Percentiles rank a stretch among this genome's conserved stretches.
phyloP scores from a whole-genome alignment of 2,797 vertebrate species.

The Gobio occitaniae region DNA sequence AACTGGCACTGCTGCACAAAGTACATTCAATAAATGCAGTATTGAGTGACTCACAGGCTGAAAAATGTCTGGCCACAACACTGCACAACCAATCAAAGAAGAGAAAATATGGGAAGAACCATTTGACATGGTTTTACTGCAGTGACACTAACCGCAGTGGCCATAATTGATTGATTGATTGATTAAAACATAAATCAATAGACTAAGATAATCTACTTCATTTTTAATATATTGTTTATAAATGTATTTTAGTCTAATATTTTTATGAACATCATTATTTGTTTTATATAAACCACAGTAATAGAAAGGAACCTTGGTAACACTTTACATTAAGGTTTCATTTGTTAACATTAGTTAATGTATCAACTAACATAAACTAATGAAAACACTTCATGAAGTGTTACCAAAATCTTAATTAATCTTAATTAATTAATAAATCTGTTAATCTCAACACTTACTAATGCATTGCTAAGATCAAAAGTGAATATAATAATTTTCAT shows the following conservation, averaged over 20 bases:
- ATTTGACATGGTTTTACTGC: not conserved
- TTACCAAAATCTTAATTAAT: not conserved
- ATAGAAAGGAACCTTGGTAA: not conserved
- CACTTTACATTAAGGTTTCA: not conserved
- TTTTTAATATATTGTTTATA: not conserved
- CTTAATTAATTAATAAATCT: too few species aligned
- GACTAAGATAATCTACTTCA: not conserved
- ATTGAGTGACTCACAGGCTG: not conserved
- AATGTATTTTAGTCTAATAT: not conserved
- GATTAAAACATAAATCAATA: not conserved
- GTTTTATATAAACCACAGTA: not conserved
- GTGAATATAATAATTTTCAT: not conserved
- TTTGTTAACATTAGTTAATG: not conserved
- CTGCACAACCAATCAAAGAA: not conserved
- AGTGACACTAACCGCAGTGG: not conserved
- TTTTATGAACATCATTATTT: not conserved
- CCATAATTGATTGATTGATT: not conserved
- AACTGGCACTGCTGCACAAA: too few species aligned
- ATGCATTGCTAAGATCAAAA: not conserved
- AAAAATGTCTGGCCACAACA: not conserved
- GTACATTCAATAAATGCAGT: not conserved
- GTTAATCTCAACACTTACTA: not conserved
- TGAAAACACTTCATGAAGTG: too few species aligned
- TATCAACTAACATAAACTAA: too few species aligned
- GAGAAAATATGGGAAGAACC: not conserved